These are phyloP conservation scores for Sphaeridia pumilis DNA, from an alignment of 2,888 invertebrate genomes.

Conservation along the genomic window DNA sequence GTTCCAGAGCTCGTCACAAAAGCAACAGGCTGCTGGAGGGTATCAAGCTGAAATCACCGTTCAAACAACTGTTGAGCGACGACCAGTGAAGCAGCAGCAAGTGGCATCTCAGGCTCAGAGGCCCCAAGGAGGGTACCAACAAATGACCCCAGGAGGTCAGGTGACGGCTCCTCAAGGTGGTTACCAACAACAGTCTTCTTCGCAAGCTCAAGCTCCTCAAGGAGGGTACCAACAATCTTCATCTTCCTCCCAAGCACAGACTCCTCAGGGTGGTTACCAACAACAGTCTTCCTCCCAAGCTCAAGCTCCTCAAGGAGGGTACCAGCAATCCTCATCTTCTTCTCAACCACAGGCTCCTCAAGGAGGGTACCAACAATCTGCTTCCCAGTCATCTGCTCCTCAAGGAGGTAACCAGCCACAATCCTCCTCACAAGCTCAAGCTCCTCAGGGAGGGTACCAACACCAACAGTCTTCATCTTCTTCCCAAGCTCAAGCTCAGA, in stretches of 20 bases:
- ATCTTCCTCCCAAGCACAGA: conserved; percentile 3
- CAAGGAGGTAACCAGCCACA: background rate
- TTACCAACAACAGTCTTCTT: background rate
- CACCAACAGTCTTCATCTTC: conserved; percentile 1
- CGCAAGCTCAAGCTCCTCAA: background rate
- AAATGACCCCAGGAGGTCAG: conserved; percentile 11
- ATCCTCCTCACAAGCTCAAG: background rate
- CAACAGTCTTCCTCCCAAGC: background rate
- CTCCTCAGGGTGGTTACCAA: background rate
- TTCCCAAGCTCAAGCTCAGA: conserved; percentile 1
- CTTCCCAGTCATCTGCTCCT: conserved; percentile 1
- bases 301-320: background rate
- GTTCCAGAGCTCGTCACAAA: background rate
- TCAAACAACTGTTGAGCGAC: background rate
- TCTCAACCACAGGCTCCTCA: conserved; percentile 1
- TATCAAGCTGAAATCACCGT: background rate
- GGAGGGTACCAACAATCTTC: background rate
- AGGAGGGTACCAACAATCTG: conserved; percentile 5
- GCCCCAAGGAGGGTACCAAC: background rate
- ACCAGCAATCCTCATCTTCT: background rate
- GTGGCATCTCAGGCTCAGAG: background rate
- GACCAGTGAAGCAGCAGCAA: background rate
- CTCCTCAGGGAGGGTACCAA: background rate
- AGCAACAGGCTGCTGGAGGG: background rate
- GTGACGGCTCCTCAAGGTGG: conserved; percentile 7